Conservation (phyloP, 35 echinoderm and acorn worm genomes). For the Amphiura filiformis region DNA sequence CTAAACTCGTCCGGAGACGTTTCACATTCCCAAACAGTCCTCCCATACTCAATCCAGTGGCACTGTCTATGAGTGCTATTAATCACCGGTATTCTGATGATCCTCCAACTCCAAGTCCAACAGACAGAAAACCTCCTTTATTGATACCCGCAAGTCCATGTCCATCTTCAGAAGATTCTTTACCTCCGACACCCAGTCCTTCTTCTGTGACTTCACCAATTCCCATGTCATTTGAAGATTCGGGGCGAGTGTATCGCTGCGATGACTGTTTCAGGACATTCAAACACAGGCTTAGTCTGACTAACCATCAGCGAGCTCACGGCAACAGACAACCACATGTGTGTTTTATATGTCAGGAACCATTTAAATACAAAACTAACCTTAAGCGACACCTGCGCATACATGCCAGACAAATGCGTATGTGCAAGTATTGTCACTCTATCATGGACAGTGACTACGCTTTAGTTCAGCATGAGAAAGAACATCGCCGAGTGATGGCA, state of each 20-base stretch:
- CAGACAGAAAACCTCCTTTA: not conserved
- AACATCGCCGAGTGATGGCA: conserved; percentile 27
- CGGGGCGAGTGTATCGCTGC: conserved; percentile 9
- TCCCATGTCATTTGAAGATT: not conserved
- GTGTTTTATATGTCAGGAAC: conserved; percentile 59
- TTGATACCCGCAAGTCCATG: not conserved
- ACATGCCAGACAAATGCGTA: conserved; percentile 67
- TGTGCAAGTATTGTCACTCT: conserved; percentile 67
- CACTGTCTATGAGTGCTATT: too few species aligned
- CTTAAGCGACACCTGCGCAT: conserved; percentile 64
- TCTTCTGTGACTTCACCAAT: not conserved
- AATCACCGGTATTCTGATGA: not conserved
- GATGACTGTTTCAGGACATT: conserved; percentile 51
- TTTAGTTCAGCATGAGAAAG: conserved; percentile 83
- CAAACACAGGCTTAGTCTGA: conserved; percentile 68
- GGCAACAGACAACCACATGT: conserved; percentile 36
- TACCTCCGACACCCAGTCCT: not conserved
- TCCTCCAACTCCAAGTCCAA: not conserved
- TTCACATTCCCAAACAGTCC: too few species aligned
- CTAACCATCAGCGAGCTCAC: conserved; percentile 78
- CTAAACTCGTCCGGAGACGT: too few species aligned
- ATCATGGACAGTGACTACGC: conserved; percentile 70
- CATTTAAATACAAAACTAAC: conserved; percentile 77
- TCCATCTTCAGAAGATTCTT: not conserved
- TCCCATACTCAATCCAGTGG: too few species aligned